phyloP scores from a whole-genome alignment of 2,113 vertebrate genomes.

The Podarcis muralis region DNA sequence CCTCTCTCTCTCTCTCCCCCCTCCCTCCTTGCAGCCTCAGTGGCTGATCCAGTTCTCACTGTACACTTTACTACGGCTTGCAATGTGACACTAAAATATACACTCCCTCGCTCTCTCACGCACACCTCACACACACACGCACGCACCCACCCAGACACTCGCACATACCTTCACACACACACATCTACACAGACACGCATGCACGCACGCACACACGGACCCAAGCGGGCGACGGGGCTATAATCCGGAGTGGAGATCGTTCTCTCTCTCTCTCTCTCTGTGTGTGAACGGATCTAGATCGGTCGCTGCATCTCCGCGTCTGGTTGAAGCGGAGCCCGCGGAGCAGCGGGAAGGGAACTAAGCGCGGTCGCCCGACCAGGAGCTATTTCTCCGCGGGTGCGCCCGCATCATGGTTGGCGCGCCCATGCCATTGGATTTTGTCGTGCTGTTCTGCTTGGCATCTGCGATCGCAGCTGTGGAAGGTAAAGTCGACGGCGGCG shows the following conservation, averaged over 20 bases:
- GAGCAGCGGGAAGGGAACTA: constrained; percentile 26
- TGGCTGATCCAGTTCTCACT: constrained; percentile 58
- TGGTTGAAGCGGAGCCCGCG: background rate
- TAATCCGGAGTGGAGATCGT: constrained; percentile 43
- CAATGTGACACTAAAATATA: constrained; percentile 74
- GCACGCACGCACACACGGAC: constrained; percentile 73
- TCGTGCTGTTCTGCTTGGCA: constrained; percentile 78
- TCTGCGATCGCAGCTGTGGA: constrained; percentile 79
- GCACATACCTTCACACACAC: constrained; percentile 73
- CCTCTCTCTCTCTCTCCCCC: constrained; percentile 50
- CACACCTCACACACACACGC: constrained; percentile 40
- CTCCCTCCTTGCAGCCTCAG: constrained; percentile 60
- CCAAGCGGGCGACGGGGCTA: constrained; percentile 35
- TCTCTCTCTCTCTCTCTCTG: background rate
- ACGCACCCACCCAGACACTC: constrained; percentile 62
- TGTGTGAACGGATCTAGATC: constrained; percentile 10
- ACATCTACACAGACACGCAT: constrained; percentile 67
- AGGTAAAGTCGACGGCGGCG: constrained; percentile 63
- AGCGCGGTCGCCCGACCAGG: background rate
- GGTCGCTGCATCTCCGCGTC: background rate
- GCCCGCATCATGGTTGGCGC: constrained; percentile 39
- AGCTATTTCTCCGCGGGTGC: background rate
- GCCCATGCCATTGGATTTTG: constrained; percentile 76
- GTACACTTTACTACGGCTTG: constrained; percentile 66
- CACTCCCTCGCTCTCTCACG: constrained; percentile 13